Base-by-base conservation (phyloP, 2,888 invertebrate genomes). In the Aethes cnicana region DNA sequence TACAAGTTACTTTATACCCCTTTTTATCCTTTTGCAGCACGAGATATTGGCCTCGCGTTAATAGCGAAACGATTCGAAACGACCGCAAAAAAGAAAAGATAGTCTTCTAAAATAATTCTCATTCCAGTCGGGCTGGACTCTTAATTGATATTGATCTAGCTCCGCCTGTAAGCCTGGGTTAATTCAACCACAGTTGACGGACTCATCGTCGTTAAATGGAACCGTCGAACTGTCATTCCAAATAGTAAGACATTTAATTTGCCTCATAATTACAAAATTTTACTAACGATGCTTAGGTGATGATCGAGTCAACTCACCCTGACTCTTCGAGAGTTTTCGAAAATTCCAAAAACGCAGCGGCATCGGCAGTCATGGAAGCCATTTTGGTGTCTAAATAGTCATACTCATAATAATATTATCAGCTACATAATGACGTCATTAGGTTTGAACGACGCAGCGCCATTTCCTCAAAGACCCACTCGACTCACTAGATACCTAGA, bases 11-110 rank as follows among this genome's bases (percentile, higher is more conserved):
- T 84, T 85, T 82, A 82, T 81, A 75, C 79, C 74, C 72, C 68
- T 85, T 88, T 87, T 85, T 81, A 82, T 82, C 76, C 64, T 84
- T 87, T 86, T 84, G 81, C 81, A 80, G 80, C 82, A 76, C 77
- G 63, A 76, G 82, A 81, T 84, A 84, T 82, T 76, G 74, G 71
- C 72, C 69, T 69, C 58, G 76, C 68, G 70, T 73, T 84, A 81
- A 81, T 85, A 84, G 81, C 70, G 66, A 75, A 78, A 69, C 72
- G 68, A 78, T 77, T 69, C 70, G n/a, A n/a, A n/a, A n/a, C n/a
- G 66, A 68, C 63, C 44, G 46, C 44, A 46, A 39, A 43, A 39
- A 52, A 52, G 59, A 63, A 68, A 66, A 69, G 69, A 64, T 61
- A 43, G 39, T 57, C 59, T 64, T 71, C 69, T 63, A 63, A 65